Conservation (phyloP, 2,888 invertebrate species). For the Willowsia nigromaculata region DNA sequence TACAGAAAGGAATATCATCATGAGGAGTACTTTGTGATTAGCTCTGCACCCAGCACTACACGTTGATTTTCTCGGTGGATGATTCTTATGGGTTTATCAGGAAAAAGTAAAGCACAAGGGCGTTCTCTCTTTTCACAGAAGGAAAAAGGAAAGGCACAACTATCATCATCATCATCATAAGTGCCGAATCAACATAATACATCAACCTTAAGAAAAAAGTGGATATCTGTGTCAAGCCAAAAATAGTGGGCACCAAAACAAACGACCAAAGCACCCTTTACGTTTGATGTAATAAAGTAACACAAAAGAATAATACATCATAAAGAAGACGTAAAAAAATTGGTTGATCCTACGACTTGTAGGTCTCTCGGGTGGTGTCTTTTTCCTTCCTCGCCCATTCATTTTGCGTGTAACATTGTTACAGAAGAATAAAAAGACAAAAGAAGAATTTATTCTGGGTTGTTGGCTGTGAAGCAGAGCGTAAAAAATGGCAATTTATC, state of each 20-base stretch:
- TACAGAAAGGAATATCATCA: not conserved
- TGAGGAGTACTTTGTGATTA: not conserved
- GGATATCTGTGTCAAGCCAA: constrained; percentile 65
- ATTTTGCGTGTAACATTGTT: not conserved
- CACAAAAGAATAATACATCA: constrained; percentile 41
- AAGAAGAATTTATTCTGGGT: constrained; percentile 35
- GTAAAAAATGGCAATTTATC: constrained; percentile 70
- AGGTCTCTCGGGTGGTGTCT: not conserved
- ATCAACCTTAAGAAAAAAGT: constrained; percentile 32
- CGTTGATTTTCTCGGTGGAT: constrained; percentile 28
- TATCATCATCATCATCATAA: no score
- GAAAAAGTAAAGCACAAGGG: constrained; percentile 48
- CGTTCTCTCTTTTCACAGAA: constrained; percentile 28
- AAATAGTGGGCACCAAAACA: not conserved
- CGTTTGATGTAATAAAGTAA: constrained; percentile 33
- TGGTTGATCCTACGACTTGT: constrained; percentile 50
- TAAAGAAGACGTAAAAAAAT: constrained; percentile 27
- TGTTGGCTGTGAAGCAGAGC: constrained; percentile 65
- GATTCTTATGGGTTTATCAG: not conserved
- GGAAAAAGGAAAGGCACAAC: constrained; percentile 1
- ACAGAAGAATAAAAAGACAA: constrained; percentile 25
- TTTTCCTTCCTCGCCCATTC: not conserved
- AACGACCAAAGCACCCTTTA: constrained; percentile 6
- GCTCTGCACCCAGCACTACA: not conserved
- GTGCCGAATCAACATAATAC: constrained; percentile 29